Base-by-base conservation (phyloP, 2,888 invertebrate species). In the Patella ulyssiponensis region DNA sequence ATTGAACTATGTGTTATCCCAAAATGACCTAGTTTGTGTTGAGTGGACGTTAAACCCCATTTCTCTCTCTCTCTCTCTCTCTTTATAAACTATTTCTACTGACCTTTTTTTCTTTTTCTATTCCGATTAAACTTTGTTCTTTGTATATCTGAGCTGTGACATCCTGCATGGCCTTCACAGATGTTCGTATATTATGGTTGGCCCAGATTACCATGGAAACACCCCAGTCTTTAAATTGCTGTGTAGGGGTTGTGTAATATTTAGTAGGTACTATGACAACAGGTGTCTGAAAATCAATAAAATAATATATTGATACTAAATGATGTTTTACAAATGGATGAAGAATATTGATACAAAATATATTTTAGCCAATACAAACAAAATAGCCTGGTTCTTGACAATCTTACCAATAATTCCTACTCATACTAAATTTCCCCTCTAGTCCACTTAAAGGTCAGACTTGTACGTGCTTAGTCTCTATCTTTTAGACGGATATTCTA, bases 211-310 rank as follows among this genome's bases (percentile, higher is more conserved):
- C 88, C 82, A 91, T 83, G 27, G 92, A 92, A 23, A 92, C 86
- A 9, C 92, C 92, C 85, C 92, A 82, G 72, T 92, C 90, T 76
- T 88, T 86, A 83, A 92, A 91, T 17, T 84, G 79, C 56, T 89
- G 84, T 4, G 92, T 91, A 15, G 92, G 92, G 0, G 92, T 91
- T 70, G 83, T 89, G 82, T 91, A 91, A 80, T 92, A 92, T 69
- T 92, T 92, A 2, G 92, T 92, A 44, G 92, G 92, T n/a, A 92
- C 92, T 33, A 92, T 90, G 11, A 92, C 87, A 11, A 92, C 92
- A 17, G 92, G 92, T 12, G 91, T 91, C 92, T 88, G 82, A 73
- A 33, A 33, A 53, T 15, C 20, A 27, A 74, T 33, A 17, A 71
- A 71, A 44, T 23, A 20, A 70, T 15, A 44, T 23, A 23, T 70